Percentiles rank a stretch among this genome's conserved stretches.
Conservation (phyloP, 2,113 vertebrate genomes). For the Hemiprocne comata region DNA sequence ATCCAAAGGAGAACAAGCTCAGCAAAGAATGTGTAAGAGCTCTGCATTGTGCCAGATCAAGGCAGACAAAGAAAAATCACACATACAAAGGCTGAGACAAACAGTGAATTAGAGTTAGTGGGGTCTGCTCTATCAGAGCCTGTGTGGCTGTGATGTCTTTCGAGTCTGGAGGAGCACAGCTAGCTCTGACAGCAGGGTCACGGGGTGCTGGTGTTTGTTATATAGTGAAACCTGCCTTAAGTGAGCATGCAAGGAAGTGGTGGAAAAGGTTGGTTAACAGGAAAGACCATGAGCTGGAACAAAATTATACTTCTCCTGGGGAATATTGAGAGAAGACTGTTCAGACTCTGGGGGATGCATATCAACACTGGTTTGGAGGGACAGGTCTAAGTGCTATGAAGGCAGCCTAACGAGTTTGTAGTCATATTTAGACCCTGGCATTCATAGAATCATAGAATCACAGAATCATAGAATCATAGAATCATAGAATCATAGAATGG, state of each 20-base stretch:
- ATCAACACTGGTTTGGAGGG: background rate
- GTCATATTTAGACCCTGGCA: background rate
- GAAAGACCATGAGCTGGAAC: background rate
- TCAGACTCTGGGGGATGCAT: background rate
- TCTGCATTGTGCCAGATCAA: background rate
- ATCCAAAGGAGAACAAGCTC: background rate
- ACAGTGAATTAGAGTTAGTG: background rate
- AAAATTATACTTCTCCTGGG: background rate
- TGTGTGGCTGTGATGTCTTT: background rate
- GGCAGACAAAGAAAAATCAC: constrained; percentile 6
- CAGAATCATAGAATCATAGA: background rate
- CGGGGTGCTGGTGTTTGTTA: background rate
- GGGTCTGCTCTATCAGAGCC: background rate
- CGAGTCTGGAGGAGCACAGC: background rate
- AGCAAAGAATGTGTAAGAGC: background rate
- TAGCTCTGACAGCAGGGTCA: background rate
- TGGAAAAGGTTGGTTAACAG: background rate
- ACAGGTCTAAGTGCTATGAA: background rate
- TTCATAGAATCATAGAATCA: background rate
- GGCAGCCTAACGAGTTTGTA: background rate
- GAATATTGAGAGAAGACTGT: background rate
- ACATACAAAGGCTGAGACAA: background rate
- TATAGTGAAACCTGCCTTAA: background rate
- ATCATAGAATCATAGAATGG: no score
- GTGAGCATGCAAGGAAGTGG: background rate